These are phyloP conservation scores for Chydorus sphaericus DNA, from an alignment of 2,888 invertebrate species.

Conservation along the genomic window DNA sequence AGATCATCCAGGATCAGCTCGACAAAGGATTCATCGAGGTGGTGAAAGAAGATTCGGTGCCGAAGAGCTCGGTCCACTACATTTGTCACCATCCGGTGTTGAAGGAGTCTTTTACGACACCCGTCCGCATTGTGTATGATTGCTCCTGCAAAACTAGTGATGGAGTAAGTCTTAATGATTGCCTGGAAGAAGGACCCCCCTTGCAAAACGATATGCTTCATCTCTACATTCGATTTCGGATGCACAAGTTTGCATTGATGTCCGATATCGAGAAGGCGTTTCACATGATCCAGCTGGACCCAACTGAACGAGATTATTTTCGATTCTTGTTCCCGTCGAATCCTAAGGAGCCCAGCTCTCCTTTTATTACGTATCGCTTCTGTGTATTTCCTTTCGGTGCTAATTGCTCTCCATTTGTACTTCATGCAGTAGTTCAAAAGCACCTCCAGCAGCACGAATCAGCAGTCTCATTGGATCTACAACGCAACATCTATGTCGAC, in stretches of 20 bases:
- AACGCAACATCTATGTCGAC: constrained; percentile 11
- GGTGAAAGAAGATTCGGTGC: neutral
- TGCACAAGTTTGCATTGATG: constrained; percentile 20
- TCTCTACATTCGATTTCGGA: constrained; percentile 23
- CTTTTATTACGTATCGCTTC: neutral
- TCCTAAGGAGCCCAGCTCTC: neutral
- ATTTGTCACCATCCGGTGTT: constrained; percentile 24
- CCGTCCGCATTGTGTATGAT: constrained; percentile 24
- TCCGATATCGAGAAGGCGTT: constrained; percentile 25
- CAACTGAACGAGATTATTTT: constrained; percentile 20
- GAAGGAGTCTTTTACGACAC: constrained; percentile 22
- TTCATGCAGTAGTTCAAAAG: constrained; percentile 2
- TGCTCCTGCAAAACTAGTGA: constrained; percentile 21
- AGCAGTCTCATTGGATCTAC: neutral
- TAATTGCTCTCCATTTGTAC: constrained; percentile 7
- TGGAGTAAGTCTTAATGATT: constrained; percentile 22
- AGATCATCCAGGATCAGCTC: constrained; percentile 3
- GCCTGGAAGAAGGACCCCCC: constrained; percentile 22
- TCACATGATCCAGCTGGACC: constrained; percentile 21
- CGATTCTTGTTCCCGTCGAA: constrained; percentile 18
- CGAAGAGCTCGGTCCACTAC: constrained; percentile 16
- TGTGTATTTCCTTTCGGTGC: constrained; percentile 6
- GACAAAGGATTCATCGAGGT: constrained; percentile 11
- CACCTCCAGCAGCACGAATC: neutral
- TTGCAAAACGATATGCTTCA: constrained; percentile 23